phyloP scores from a whole-genome alignment of 2,888 invertebrate genomes.

The Dichetophora obliterata region DNA sequence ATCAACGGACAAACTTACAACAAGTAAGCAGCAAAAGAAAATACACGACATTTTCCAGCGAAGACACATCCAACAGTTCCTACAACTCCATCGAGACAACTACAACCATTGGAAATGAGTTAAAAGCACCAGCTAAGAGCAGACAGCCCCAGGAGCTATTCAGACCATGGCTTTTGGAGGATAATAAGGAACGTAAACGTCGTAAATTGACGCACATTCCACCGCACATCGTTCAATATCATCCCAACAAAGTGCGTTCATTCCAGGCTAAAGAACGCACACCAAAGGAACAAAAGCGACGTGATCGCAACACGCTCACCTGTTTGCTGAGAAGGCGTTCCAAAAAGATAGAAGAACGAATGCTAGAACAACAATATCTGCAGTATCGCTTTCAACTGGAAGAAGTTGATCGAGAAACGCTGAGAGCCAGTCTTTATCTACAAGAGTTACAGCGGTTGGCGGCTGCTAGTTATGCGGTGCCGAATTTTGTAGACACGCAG shows the following conservation, averaged over 20 bases:
- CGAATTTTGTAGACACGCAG: neutral
- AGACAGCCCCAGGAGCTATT: slow-evolving; percentile 45
- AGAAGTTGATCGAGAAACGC: slow-evolving; percentile 36
- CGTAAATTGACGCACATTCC: neutral
- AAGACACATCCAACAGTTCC: neutral
- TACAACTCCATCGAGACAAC: neutral
- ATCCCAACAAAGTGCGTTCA: slow-evolving; percentile 56
- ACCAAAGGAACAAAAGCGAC: slow-evolving; percentile 55
- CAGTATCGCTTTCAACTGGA: slow-evolving; percentile 48
- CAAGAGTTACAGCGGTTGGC: slow-evolving; percentile 30
- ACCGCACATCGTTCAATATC: slow-evolving; percentile 43
- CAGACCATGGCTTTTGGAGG: slow-evolving; percentile 54
- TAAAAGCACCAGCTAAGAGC: slow-evolving; percentile 48
- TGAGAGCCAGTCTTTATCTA: slow-evolving; percentile 18
- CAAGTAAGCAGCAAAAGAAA: slow-evolving; percentile 4
- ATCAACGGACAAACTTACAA: neutral
- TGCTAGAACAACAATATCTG: slow-evolving; percentile 53
- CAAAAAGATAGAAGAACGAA: slow-evolving; percentile 53
- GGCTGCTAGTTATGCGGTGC: too few relatives aligned
- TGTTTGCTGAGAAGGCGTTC: slow-evolving; percentile 54
- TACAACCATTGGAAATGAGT: neutral
- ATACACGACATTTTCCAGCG: neutral
- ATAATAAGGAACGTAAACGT: neutral
- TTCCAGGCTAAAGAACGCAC: slow-evolving; percentile 49
- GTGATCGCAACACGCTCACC: slow-evolving; percentile 57